Evolutionary conservation across 2,113 vertebrate genomes (phyloP).

Genomic region (Orcinus orca): DNA sequence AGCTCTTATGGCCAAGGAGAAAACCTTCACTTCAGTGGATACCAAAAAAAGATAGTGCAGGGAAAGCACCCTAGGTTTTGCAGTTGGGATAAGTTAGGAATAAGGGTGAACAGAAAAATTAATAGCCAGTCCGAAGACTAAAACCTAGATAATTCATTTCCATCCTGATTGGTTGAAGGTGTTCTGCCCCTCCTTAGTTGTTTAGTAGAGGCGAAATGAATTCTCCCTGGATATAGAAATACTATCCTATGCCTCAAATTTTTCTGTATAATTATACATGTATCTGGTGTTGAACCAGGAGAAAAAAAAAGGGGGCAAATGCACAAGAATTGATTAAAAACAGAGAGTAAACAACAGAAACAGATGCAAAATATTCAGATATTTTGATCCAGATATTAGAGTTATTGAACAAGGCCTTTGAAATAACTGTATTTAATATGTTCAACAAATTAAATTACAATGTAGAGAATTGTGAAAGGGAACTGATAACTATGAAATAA

Average conservation of each 20-base stretch:
- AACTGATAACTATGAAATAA: neutral
- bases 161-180: neutral
- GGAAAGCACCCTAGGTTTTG: neutral
- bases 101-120: neutral
- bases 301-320: neutral
- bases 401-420: neutral
- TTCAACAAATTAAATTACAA: neutral
- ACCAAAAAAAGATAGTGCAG: neutral
- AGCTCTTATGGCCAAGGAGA: neutral
- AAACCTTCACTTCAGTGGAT: neutral
- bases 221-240: neutral
- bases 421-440: neutral
- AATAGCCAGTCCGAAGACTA: neutral
- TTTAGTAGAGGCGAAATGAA: neutral
- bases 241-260: no score
- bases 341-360: neutral
- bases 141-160: neutral
- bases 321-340: neutral
- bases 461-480: neutral
- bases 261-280: neutral
- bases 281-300: neutral
- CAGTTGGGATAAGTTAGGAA: neutral
- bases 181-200: neutral
- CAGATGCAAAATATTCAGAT: neutral
- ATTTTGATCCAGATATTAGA: neutral